These are phyloP conservation scores for Electrophaes corylata DNA, from an alignment of 2,888 invertebrate genomes.

Conservation along the genomic window DNA sequence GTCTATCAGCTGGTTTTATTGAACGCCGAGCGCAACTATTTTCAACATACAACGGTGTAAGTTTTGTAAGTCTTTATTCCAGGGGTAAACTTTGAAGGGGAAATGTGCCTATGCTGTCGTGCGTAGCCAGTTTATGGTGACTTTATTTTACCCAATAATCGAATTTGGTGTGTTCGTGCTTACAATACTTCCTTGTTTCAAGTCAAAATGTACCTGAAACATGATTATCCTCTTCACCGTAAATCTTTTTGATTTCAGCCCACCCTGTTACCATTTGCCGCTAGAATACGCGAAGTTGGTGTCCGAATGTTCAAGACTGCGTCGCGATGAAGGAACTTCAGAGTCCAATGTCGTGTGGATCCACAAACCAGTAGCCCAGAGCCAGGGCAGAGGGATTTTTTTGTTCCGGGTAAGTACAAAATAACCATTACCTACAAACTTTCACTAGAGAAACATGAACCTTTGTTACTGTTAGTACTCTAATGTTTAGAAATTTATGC, in stretches of 20 bases:
- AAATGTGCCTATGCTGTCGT: slow-evolving; percentile 14
- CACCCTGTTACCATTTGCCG: slow-evolving; percentile 91
- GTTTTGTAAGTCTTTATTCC: slow-evolving; percentile 24
- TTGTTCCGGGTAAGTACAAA: slow-evolving; percentile 91
- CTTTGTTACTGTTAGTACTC: background rate
- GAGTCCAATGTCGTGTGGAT: slow-evolving; percentile 89
- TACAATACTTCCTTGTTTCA: slow-evolving; percentile 24
- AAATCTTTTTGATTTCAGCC: slow-evolving; percentile 76
- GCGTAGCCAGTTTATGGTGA: slow-evolving; percentile 16
- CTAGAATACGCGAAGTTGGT: slow-evolving; percentile 93
- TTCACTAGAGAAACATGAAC: background rate
- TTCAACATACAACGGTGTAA: slow-evolving; percentile 17
- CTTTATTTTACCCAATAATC: slow-evolving; percentile 15
- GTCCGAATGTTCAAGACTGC: slow-evolving; percentile 88
- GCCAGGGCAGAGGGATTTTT: slow-evolving; percentile 93
- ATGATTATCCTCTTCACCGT: background rate
- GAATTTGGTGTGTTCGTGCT: slow-evolving; percentile 13
- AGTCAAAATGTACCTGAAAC: slow-evolving; percentile 28
- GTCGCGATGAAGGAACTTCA: slow-evolving; percentile 69
- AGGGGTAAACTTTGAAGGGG: slow-evolving; percentile 13
- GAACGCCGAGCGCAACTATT: slow-evolving; percentile 19
- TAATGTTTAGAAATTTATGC: no score
- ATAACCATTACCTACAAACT: slow-evolving; percentile 5
- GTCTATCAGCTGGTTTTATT: slow-evolving; percentile 22
- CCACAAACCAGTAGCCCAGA: slow-evolving; percentile 94